phyloP scores from a whole-genome alignment of 2,113 vertebrate species.

The Ranitomeya variabilis region DNA sequence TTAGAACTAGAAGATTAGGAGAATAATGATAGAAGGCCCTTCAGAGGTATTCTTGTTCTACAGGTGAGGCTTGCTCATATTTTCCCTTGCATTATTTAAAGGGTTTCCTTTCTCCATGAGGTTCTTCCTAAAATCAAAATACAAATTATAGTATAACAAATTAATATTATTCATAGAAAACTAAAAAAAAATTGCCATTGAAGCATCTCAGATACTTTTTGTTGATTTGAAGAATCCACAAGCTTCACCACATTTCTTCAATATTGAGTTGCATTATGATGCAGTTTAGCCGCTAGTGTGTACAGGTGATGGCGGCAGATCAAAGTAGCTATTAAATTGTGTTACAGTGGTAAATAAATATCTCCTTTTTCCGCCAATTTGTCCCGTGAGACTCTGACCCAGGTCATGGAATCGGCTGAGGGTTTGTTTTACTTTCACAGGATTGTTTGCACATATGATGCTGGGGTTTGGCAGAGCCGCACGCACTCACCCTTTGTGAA shows the following conservation, averaged over 20 bases:
- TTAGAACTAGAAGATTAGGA: too few species aligned
- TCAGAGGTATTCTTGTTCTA: too few species aligned
- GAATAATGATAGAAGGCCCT: too few species aligned
- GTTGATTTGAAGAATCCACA: too few species aligned
- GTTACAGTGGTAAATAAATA: neutral
- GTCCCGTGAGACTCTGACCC: slow-evolving; percentile 12
- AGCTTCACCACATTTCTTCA: neutral
- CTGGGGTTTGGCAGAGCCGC: neutral
- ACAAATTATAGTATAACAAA: too few species aligned
- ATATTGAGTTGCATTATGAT: neutral
- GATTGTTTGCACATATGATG: neutral
- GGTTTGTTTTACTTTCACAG: slow-evolving; percentile 30
- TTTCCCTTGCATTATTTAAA: too few species aligned
- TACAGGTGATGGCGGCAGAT: neutral
- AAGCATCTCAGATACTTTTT: too few species aligned
- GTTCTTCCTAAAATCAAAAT: too few species aligned
- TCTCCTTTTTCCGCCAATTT: neutral
- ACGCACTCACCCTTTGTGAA: neutral
- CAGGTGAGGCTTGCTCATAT: too few species aligned
- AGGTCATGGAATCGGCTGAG: neutral
- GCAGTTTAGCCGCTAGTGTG: neutral
- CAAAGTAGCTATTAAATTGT: neutral
- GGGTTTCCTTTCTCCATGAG: too few species aligned
- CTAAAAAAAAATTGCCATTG: too few species aligned
- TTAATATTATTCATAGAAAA: too few species aligned